Evolutionary conservation across 1,140 invertebrate species (phyloP).

Genomic region (Drosophila yakuba): DNA sequence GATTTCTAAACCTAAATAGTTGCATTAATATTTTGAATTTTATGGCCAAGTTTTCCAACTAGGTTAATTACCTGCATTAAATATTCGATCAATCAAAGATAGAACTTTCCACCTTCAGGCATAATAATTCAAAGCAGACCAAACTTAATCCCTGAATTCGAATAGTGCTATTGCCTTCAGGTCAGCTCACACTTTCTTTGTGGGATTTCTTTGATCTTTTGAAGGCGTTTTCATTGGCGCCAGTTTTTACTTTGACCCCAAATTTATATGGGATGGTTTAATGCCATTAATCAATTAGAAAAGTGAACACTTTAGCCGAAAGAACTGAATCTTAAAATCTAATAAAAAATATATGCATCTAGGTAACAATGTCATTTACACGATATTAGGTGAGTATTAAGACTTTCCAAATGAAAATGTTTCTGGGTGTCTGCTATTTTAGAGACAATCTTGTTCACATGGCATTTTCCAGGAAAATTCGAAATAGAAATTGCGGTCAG

Average conservation of each 20-base stretch:
- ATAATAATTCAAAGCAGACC: conserved; percentile 2
- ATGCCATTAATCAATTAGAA: conserved; percentile 6
- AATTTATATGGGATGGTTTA: background rate
- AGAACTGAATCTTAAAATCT: background rate
- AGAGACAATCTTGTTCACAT: background rate
- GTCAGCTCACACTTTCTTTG: conserved; percentile 14
- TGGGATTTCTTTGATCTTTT: conserved; percentile 14
- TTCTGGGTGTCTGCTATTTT: background rate
- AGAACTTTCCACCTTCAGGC: conserved; percentile 43
- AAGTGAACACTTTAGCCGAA: background rate
- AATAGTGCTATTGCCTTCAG: conserved; percentile 12
- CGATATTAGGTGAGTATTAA: too few species aligned
- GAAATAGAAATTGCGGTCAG: conserved; percentile 9
- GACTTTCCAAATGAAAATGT: background rate
- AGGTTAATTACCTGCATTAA: conserved; percentile 1
- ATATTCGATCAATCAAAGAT: conserved; percentile 31
- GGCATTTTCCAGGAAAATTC: background rate
- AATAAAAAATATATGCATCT: background rate
- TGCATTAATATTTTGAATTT: background rate
- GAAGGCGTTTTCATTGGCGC: conserved; percentile 13
- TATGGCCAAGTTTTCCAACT: background rate
- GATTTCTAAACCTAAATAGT: too few species aligned
- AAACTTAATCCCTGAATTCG: conserved; percentile 1
- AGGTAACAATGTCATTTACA: too few species aligned
- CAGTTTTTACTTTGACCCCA: conserved; percentile 21